Evolutionary conservation across 2,888 invertebrate species (phyloP), one percentile per base, ranked within the genome.

Genomic region (Andrena bucephala): DNA sequence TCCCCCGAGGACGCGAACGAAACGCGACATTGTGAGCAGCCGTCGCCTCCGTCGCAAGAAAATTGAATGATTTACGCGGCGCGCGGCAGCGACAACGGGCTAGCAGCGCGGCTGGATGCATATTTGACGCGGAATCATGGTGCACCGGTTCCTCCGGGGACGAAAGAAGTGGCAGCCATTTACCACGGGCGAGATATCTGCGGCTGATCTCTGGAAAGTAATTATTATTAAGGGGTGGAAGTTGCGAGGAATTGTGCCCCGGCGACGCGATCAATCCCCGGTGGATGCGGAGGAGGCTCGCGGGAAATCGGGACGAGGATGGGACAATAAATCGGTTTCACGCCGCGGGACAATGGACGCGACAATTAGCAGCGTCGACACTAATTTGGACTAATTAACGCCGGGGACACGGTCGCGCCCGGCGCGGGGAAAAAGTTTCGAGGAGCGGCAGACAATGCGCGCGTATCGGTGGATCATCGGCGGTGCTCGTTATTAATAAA

Each of bases 311-410:
- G 42, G n/a, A 63, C 77, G 83, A 24, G 69, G 70, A 71, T 66
- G 29, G 79, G 78, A 88, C 89, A 89, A 90, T 90, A 84, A 90
- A 89, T 90, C 86, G 88, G 86, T 86, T 88, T 90, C 83, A 84
- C 89, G 86, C 88, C 77, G 76, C 78, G 77, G 77, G 67, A 89
- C 89, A 90, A 90, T 89, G 70, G 67, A 57, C 77, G 76, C 81
- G 85, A 87, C 85, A 88, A 88, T 88, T 88, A 85, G 80, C 86
- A 87, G 68, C 83, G 76, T 72, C 88, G 85, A 80, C 84, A 72
- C 84, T 88, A 87, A 88, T 88, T 88, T 77, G 84, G 79, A 87
- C 85, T 88, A 88, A 88, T 88, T 88, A 88, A 88, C 70, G 81
- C 69, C 79, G 74, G 74, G 74, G 72, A 85, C 73, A 78, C 68